phyloP scores from a whole-genome alignment of 2,888 invertebrate genomes.

The Apamea sordens region DNA sequence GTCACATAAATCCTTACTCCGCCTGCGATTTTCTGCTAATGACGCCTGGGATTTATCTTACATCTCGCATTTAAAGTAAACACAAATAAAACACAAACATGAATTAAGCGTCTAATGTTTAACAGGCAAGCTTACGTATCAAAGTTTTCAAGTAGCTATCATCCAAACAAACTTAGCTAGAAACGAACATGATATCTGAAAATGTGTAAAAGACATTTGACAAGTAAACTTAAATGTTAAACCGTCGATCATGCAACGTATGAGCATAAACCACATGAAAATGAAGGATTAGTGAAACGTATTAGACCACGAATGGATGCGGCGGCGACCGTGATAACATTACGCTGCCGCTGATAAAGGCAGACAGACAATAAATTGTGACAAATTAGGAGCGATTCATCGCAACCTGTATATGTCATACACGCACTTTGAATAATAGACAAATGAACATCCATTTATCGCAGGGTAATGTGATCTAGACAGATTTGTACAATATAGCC shows the following conservation, averaged over 20 bases:
- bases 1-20: not conserved
- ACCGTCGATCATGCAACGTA: constrained; percentile 42
- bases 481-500: constrained; percentile 22
- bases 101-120: constrained; percentile 16
- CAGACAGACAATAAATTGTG: not conserved
- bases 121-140: constrained; percentile 21
- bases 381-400: constrained; percentile 12
- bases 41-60: constrained; percentile 10
- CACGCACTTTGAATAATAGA: not conserved
- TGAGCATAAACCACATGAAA: constrained; percentile 56
- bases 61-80: not conserved
- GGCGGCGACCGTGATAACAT: constrained; percentile 30
- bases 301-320: constrained; percentile 57
- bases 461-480: constrained; percentile 24
- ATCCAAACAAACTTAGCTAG: not conserved
- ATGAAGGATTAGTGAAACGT: constrained; percentile 60
- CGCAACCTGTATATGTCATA: not conserved
- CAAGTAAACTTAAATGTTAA: constrained; percentile 22
- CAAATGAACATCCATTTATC: not conserved
- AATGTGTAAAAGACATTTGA: not conserved
- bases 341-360: constrained; percentile 19
- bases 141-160: constrained; percentile 14
- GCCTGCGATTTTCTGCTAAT: constrained; percentile 11
- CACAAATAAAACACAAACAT: constrained; percentile 31
- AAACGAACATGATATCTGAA: not conserved